phyloP scores from a whole-genome alignment of 1,140 invertebrate genomes.

The Lamellibrachia luymesi region DNA sequence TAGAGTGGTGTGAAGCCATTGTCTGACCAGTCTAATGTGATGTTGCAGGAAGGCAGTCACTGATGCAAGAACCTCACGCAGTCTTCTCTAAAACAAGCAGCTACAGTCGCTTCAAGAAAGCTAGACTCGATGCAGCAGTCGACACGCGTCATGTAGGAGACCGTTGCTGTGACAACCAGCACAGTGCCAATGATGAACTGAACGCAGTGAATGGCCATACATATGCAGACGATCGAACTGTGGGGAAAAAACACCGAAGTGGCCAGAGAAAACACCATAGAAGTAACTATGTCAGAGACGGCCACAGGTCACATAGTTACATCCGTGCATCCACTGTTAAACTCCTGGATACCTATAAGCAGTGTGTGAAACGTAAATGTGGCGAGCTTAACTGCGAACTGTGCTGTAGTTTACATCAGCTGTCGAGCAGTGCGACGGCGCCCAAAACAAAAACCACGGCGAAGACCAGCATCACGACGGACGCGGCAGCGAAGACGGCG shows the following conservation, averaged over 20 bases:
- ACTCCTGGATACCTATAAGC: conserved; percentile 71
- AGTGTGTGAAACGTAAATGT: conserved; percentile 25
- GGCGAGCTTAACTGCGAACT: conserved; percentile 27
- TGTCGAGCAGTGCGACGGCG: conserved; percentile 31
- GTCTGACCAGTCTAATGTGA: not conserved
- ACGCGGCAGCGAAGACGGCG: conserved; percentile 67
- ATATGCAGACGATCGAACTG: not conserved
- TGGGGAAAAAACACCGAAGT: conserved; percentile 5
- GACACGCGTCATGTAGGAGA: conserved; percentile 45
- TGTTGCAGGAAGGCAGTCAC: conserved; percentile 15
- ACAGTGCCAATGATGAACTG: conserved; percentile 27
- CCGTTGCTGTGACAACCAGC: conserved; percentile 22
- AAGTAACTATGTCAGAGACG: conserved; percentile 30
- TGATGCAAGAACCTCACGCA: conserved; percentile 50
- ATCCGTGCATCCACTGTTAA: conserved; percentile 72
- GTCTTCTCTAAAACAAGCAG: conserved; percentile 45
- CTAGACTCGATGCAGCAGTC: conserved; percentile 43
- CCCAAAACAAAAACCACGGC: conserved; percentile 28
- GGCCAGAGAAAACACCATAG: conserved; percentile 29
- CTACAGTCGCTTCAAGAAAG: conserved; percentile 50
- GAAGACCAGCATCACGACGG: conserved; percentile 67
- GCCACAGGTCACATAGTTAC: conserved; percentile 61
- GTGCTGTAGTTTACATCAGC: conserved; percentile 28
- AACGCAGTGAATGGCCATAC: not conserved
- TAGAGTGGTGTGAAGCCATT: not conserved